Percentiles rank a stretch among this genome's conserved stretches.
Conservation (phyloP, 1,140 invertebrate genomes). For the Dendroctonus ponderosae region DNA sequence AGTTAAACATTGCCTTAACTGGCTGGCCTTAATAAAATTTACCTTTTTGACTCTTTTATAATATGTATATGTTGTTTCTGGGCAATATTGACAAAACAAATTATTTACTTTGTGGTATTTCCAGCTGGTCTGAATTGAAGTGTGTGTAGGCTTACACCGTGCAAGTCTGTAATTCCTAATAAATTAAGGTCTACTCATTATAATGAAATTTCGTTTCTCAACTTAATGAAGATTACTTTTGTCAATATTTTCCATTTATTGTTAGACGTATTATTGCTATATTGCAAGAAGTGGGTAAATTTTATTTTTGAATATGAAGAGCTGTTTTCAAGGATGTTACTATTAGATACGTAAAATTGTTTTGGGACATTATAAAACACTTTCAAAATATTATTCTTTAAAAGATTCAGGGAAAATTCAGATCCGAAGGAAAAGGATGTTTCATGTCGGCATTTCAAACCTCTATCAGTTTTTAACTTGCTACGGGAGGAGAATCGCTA, state of each 20-base stretch:
- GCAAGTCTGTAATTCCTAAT: no score
- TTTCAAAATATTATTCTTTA: no score
- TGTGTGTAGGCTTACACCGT: no score
- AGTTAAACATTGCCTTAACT: constrained; percentile 43
- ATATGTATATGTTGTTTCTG: constrained; percentile 9
- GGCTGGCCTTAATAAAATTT: constrained; percentile 46
- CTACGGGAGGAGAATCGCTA: no score
- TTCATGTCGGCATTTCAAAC: no score
- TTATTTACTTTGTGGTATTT: no score
- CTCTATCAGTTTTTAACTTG: no score
- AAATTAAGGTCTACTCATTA: no score
- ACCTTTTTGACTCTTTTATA: constrained; percentile 41
- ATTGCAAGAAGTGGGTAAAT: constrained; percentile 17
- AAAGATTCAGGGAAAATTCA: no score
- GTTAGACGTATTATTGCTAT: constrained; percentile 10
- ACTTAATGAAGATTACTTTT: neutral
- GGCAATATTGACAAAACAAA: neutral
- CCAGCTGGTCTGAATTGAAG: no score
- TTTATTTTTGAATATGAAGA: constrained; percentile 13
- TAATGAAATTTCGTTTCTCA: neutral
- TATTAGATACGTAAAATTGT: neutral
- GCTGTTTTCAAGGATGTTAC: neutral
- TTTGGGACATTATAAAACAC: no score
- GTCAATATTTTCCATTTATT: constrained; percentile 8
- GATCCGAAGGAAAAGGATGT: no score